Base-by-base conservation (phyloP, 2,113 vertebrate species). In the Holacanthus passer region DNA sequence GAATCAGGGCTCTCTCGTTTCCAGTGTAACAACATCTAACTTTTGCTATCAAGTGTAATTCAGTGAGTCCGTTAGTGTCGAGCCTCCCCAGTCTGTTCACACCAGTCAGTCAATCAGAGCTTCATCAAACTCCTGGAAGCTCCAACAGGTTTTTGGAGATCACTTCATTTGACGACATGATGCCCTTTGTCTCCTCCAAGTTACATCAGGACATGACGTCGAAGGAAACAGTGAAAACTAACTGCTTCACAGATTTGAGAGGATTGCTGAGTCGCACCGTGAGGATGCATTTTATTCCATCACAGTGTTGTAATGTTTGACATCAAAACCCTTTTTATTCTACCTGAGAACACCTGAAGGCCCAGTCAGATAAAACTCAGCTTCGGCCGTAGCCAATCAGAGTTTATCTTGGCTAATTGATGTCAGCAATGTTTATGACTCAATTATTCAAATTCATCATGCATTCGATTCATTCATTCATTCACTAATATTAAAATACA, bases 11-110 rank as follows among this genome's bases (percentile, higher is more conserved):
- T 10, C 58, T 72, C 19, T 20, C 14, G 14, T 45, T 64, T 85
- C 27, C 16, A 59, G 48, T 52, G 27, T 31, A 62, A 82, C 39
- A n/a, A 45, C 70, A 35, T 7, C 55, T 32, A 35, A 32, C 43
- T 83, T 77, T 58, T 56, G 50, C 63, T 56, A 50, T 70, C 35
- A 52, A 32, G 29, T 37, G 71, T 85, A 55, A 68, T 39, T 84
- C 62, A 75, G 17, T 65, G 41, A 69, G 59, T 68, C 41, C 45
- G 22, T 88, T 73, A 65, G 37, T 68, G 72, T 73, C 10, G 52
- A 74, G 63, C n/a, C 55, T 50, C 43, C 60, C 3, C 20, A 10
- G 43, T 86, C n/a, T 62, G 48, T 69, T 79, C 68, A 59, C 45
- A 24, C 32, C 55, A 56, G n/a, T 76, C 76, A 63, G 24, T 31